Evolutionary conservation across 2,113 vertebrate genomes (phyloP).

Genomic region (crab-eating macaque (Macaca fascicularis)): DNA sequence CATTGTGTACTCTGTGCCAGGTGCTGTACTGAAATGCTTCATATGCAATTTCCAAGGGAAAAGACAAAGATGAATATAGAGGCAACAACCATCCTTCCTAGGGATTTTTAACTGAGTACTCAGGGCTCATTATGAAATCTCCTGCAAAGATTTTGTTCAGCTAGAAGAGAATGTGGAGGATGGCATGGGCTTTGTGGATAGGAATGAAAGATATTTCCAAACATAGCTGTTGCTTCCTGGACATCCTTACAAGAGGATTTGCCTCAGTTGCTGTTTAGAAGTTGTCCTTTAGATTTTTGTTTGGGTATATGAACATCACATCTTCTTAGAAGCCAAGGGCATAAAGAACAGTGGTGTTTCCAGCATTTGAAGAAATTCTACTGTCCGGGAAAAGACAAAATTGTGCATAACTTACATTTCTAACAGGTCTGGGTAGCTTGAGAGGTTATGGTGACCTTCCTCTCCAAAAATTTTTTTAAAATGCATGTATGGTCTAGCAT

Average conservation of each 20-base stretch:
- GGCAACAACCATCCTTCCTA: not conserved
- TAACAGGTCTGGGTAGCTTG: no score
- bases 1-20: accelerated
- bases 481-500: accelerated
- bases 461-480: not conserved
- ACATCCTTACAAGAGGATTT: not conserved
- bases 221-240: not conserved
- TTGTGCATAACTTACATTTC: not conserved
- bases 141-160: not conserved
- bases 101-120: not conserved
- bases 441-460: not conserved
- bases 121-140: not conserved
- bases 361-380: not conserved
- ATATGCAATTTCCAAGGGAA: not conserved
- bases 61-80: not conserved
- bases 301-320: accelerated
- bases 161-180: not conserved
- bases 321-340: not conserved
- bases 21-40: not conserved
- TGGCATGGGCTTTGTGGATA: accelerated
- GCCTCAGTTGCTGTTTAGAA: not conserved
- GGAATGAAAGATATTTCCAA: not conserved
- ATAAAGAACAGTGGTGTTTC: not conserved
- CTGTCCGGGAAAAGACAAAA: not conserved
- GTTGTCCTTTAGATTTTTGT: accelerated